phyloP scores from a whole-genome alignment of 1,140 invertebrate genomes.

The Bombus consobrinus region DNA sequence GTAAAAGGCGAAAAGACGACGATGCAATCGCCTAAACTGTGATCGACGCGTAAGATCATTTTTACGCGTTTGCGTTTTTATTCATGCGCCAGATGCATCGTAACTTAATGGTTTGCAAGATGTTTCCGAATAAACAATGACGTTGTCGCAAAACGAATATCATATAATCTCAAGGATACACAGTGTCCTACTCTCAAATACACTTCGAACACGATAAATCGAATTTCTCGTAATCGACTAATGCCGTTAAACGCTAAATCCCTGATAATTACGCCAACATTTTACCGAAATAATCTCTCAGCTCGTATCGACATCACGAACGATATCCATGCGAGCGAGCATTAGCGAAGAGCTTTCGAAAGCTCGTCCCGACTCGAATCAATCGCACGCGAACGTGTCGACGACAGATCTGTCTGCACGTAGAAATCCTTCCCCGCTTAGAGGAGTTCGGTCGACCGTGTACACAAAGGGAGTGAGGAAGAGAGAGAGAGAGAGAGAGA shows the following conservation, averaged over 20 bases:
- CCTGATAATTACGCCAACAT: not conserved
- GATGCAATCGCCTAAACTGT: not conserved
- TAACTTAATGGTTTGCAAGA: not conserved
- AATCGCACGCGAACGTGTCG: slow-evolving; percentile 32
- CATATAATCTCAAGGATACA: not conserved
- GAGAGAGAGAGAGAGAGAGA: not conserved
- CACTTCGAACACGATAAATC: not conserved
- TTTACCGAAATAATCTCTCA: not conserved
- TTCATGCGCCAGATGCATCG: too few species aligned
- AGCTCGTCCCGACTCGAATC: slow-evolving; percentile 1
- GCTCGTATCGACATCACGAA: not conserved
- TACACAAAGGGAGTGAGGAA: not conserved
- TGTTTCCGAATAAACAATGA: not conserved
- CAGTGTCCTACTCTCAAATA: not conserved
- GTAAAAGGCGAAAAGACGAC: not conserved
- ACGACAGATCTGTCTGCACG: slow-evolving; percentile 26
- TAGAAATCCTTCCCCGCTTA: slow-evolving; percentile 19
- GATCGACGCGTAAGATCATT: not conserved
- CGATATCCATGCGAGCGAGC: not conserved
- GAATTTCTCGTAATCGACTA: not conserved
- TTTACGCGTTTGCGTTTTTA: not conserved
- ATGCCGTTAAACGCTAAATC: not conserved
- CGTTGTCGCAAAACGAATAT: not conserved
- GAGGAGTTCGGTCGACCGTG: not conserved
- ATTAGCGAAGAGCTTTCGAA: not conserved